phyloP scores from a whole-genome alignment of 2,113 vertebrate genomes.

The Saccopteryx leptura region DNA sequence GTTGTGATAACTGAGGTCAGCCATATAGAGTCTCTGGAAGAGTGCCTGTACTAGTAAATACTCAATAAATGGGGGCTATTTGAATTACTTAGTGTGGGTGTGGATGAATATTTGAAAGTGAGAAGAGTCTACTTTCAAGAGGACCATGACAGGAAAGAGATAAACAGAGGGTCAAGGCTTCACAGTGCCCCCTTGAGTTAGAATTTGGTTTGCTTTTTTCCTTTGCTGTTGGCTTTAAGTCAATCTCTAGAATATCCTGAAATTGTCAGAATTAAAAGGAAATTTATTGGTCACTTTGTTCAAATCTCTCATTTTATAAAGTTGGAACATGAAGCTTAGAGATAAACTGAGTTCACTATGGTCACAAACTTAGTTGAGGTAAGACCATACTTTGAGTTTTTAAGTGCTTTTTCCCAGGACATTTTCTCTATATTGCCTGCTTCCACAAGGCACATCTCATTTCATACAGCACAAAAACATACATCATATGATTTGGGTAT shows the following conservation, averaged over 20 bases:
- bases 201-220: constrained; percentile 16
- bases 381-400: neutral
- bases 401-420: neutral
- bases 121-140: neutral
- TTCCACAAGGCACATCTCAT: constrained; percentile 19
- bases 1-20: neutral
- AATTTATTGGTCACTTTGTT: neutral
- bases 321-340: constrained; percentile 1
- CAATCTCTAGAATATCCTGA: constrained; percentile 11
- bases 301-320: neutral
- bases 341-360: neutral
- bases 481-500: neutral
- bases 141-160: neutral
- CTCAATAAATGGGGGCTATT: neutral
- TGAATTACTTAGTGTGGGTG: neutral
- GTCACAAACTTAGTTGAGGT: neutral
- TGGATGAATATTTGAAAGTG: neutral
- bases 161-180: constrained; percentile 35
- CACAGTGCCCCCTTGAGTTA: neutral
- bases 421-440: neutral
- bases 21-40: neutral
- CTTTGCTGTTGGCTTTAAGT: constrained; percentile 1
- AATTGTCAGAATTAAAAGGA: constrained; percentile 33
- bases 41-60: neutral
- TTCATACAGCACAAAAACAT: neutral